Evolutionary conservation across 2,113 vertebrate genomes (phyloP), one percentile per base, ranked within the genome.

Genomic region (Ammodytes dubius): DNA sequence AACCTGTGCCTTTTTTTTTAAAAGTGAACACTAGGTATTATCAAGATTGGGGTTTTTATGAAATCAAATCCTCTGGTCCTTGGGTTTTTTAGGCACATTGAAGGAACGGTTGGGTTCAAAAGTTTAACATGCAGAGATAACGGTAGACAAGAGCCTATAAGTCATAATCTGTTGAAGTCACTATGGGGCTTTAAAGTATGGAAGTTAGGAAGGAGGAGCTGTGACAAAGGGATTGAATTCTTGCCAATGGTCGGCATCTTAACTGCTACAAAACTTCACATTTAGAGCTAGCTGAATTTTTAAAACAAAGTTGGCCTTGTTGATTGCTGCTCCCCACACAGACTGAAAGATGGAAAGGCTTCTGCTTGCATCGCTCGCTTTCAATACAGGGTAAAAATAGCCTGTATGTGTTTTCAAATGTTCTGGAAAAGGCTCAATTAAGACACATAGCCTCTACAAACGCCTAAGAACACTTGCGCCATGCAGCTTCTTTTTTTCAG

Each of bases 401-500:
- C 64, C 45, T 49, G 14, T 63, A 17, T 82, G 10, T 80, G 54
- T 71, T 70, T 27, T 66, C 6, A 63, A 74, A 67, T 56, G 35
- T 61, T 67, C 47, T 73, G 82, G 45, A 80, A 81, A 87, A 74
- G 7, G 39, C 40, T 74, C 68, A 9, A 56, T 54, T 10, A 59
- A 53, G 52, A 49, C 74, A 64, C 58, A n/a, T 7, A 59, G 45
- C 37, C 10, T 83, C 54, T 59, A n/a, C 15, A 6, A 56, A 37
- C n/a, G 43, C 56, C 66, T 53, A 59, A 63, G 45, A 47, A 57
- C 65, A 82, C 39, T 9, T 15, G 37, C 72, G 57, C 37, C 27
- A n/a, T 61, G 14, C 45, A 76, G 65, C 60, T 68, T 83, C 82
- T 68, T 60, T 75, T 81, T 84, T 82, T 54, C 39, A 86, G 70